Percentiles rank a stretch among this genome's conserved stretches.
phyloP scores from a whole-genome alignment of 2,797 vertebrate species.

The Poeciliopsis turneri region DNA sequence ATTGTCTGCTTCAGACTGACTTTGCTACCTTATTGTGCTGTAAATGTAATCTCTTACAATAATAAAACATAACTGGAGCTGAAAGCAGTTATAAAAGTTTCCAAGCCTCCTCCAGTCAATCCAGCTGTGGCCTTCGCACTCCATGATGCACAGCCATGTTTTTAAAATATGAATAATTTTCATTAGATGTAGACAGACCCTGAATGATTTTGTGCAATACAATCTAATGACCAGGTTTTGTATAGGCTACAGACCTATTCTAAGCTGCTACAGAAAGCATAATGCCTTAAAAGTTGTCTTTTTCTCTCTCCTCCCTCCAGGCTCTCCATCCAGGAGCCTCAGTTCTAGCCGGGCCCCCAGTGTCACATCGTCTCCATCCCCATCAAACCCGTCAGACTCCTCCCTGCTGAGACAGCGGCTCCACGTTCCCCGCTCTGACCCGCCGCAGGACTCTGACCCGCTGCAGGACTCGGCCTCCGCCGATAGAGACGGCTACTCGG shows the following conservation, averaged over 20 bases:
- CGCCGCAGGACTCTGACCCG: background rate
- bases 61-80: background rate
- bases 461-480: conserved; percentile 37
- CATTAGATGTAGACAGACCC: too few species aligned
- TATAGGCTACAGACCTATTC: too few species aligned
- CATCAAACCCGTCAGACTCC: conserved; percentile 73
- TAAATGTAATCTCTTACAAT: background rate
- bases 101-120: background rate
- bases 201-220: too few species aligned
- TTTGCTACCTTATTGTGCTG: background rate
- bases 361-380: conserved; percentile 68
- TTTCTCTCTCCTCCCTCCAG: conserved; percentile 59
- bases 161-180: too few species aligned
- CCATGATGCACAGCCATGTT: background rate
- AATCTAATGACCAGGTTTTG: too few species aligned
- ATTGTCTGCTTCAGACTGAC: background rate
- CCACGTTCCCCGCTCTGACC: background rate
- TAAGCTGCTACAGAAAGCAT: too few species aligned
- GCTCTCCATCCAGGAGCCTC: conserved; percentile 74
- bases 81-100: background rate
- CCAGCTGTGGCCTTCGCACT: background rate
- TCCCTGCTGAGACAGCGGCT: conserved; percentile 44
- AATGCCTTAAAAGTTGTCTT: background rate
- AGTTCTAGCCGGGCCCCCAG: conserved; percentile 57
- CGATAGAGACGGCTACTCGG: conserved; percentile 64